phyloP scores from a whole-genome alignment of 2,888 invertebrate genomes.

The Eustalomyia histrio region DNA sequence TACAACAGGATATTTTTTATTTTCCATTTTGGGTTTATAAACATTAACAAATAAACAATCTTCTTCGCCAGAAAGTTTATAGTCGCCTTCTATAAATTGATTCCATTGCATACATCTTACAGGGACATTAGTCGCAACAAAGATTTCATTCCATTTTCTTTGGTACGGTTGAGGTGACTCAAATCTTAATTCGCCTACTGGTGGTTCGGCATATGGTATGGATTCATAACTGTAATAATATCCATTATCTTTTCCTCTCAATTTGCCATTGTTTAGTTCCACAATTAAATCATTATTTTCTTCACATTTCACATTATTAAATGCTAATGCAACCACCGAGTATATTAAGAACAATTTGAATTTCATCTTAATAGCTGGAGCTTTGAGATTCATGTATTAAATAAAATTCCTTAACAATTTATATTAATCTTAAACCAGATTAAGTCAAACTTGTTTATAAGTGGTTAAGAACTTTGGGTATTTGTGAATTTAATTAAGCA shows the following conservation, averaged over 20 bases:
- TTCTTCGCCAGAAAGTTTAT: constrained; percentile 81
- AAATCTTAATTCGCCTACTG: constrained; percentile 83
- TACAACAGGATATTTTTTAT: constrained; percentile 81
- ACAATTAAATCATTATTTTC: constrained; percentile 65
- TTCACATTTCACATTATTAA: neutral
- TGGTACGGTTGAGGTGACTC: constrained; percentile 75
- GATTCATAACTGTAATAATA: constrained; percentile 83
- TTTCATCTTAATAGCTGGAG: neutral
- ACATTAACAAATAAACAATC: constrained; percentile 85
- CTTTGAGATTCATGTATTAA: neutral
- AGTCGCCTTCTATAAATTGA: constrained; percentile 75
- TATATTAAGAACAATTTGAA: neutral
- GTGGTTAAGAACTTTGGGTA: too few species aligned
- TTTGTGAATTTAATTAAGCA: too few species aligned
- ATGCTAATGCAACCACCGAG: neutral
- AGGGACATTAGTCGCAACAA: constrained; percentile 82
- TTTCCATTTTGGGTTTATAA: constrained; percentile 80
- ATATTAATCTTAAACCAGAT: too few species aligned
- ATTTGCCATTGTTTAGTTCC: constrained; percentile 70
- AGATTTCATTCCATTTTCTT: constrained; percentile 69
- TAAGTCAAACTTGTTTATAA: too few species aligned
- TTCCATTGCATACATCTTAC: constrained; percentile 84
- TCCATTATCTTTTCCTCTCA: constrained; percentile 71
- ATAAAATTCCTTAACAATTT: neutral
- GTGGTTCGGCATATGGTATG: constrained; percentile 85